Evolutionary conservation across 2,888 invertebrate genomes (phyloP), one percentile per base, ranked within the genome.

Genomic region (Pristionchus exspectatus): DNA sequence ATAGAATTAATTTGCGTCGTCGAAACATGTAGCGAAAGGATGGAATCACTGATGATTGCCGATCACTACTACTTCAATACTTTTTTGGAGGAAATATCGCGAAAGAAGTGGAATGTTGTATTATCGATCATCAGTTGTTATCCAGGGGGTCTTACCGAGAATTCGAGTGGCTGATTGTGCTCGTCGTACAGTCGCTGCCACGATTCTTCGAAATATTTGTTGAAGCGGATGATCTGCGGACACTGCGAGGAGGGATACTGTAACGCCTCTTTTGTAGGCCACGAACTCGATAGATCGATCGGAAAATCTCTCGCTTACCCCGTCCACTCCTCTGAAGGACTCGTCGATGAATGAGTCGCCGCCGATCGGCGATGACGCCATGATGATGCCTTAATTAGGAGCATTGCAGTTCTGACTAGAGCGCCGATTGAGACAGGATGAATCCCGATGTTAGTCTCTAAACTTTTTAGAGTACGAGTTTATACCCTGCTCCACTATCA

Each of bases 111-210:
- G 27, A 10, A 30, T 27, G 1, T 27, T 10, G 3, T 4, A 59
- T 2, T 59, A 27, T 69, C 27, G 27, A 69, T 69, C 63, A 16
- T 16, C 63, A 7, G n/a, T 2, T 10, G 30, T 50, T 72, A 38
- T 44, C n/a, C 30, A 83, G 14, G 5, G 10, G 38, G 38, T 38
- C 54, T 59, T 56, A 91, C 90, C n/a, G 44, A 10, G 30, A 93
- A 89, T 85, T 91, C 91, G 24, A 92, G 89, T 14, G 91, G 91
- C 44, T 91, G 89, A n/a, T 93, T 93, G 63, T 91, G 90, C 12
- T 56, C 89, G 89, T 94, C 94, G 90, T 91, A 94, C 18, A 95
- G 91, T 27, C 90, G 89, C 44, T 91, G 90, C 95, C 95, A 95
- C 12, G 69, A 89, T 24, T 94, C 93, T 72, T 92, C 92, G 66